These are phyloP conservation scores for Pomacea maculata DNA, from an alignment of 1,140 invertebrate genomes.

Conservation along the genomic window DNA sequence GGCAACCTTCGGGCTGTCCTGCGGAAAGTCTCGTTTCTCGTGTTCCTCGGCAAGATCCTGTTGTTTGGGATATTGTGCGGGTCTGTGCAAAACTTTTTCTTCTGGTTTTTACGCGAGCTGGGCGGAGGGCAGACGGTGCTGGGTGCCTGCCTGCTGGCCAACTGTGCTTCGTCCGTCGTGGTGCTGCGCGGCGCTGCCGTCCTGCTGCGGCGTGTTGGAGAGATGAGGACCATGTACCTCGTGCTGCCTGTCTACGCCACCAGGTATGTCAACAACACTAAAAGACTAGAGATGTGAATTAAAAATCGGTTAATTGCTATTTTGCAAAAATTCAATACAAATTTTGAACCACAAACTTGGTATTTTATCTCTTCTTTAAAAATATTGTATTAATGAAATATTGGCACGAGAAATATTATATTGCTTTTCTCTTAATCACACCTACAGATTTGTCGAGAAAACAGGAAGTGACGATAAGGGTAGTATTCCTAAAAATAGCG, in stretches of 20 bases:
- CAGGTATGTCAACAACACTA: not conserved
- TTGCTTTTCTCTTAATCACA: too few relatives aligned
- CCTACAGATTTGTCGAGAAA: too few relatives aligned
- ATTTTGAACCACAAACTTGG: too few relatives aligned
- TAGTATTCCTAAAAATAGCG: too few relatives aligned
- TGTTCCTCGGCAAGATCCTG: slow-evolving; percentile 31
- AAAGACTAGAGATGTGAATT: too few relatives aligned
- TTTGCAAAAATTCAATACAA: too few relatives aligned
- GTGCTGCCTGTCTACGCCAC: slow-evolving; percentile 3
- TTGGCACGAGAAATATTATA: too few relatives aligned
- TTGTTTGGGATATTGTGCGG: slow-evolving; percentile 29
- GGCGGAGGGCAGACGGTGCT: slow-evolving; percentile 16
- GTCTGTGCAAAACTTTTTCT: slow-evolving; percentile 21
- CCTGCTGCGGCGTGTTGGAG: slow-evolving; percentile 62
- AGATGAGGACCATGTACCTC: slow-evolving; percentile 19
- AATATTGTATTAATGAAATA: too few relatives aligned
- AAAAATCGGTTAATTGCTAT: too few relatives aligned
- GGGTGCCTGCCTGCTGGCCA: slow-evolving; percentile 18
- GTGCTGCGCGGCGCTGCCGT: slow-evolving; percentile 78
- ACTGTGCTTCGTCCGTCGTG: slow-evolving; percentile 67
- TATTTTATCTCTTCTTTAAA: too few relatives aligned
- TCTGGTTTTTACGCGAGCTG: slow-evolving; percentile 33
- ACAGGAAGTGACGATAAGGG: too few relatives aligned
- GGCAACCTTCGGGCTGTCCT: slow-evolving; percentile 11
- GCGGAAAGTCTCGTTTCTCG: not conserved